Evolutionary conservation across 2,888 invertebrate species (phyloP), one percentile per base, ranked within the genome.

Genomic region (Drosophila ustulata): DNA sequence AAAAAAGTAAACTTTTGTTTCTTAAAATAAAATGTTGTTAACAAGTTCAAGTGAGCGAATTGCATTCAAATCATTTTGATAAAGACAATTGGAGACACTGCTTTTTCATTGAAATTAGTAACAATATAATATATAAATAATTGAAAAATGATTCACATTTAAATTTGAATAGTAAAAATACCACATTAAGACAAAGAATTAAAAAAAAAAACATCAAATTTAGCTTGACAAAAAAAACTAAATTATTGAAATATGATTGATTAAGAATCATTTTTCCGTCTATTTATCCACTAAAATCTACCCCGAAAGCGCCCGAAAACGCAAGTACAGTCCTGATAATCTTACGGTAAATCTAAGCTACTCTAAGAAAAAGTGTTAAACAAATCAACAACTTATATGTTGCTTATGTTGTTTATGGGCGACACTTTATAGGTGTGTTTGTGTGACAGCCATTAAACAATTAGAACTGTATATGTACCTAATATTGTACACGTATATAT

Each of bases 401-500:
- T 61, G 45, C 18, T 43, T 66, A 56, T 43, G 59, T 56, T 75
- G 47, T 53, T 61, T 52, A 64, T 70, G 56, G 41, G 51, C 23
- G 39, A 51, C 51, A 47, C 47, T 56, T 34, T 70, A 51, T 57
- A 25, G 51, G 25, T 51, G 45, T 45, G 34, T 50, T 9, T 43
- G 39, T 63, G 32, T 68, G 63, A 66, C 59, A 71, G 57, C 57
- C 67, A 80, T 80, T 75, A 72, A 85, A 84, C 78, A 72, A 88
- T 82, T 88, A 74, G 68, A 78, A 58, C 66, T 63, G 52, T 71
- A 51, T 50, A 43, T 58, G 34, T 43, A 34, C 18, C 50, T 43
- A 13, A 9, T 25, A 46, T 39, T 39, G n/a, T 30, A 39, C 34
- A 53, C 37, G 45, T 46, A 53, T 32, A 30, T 52, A 25, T 47